These are phyloP conservation scores for Clarias platycephalus DNA, from an alignment of 2,797 vertebrate species.

Conservation along the genomic window DNA sequence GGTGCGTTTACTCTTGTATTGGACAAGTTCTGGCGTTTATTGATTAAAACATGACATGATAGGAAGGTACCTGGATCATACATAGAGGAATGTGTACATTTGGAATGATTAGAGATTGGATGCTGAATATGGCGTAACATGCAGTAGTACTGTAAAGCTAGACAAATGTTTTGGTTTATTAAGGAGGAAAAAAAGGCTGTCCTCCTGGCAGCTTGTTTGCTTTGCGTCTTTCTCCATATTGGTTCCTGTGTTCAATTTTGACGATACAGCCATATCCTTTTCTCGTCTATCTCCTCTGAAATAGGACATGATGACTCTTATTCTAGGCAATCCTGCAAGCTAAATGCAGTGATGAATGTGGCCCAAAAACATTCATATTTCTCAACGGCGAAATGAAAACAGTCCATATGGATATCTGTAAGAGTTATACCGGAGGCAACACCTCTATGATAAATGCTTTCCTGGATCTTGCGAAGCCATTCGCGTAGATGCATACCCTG, in stretches of 20 bases:
- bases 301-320: conserved; percentile 45
- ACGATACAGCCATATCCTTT: background rate
- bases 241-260: conserved; percentile 20
- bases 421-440: background rate
- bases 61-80: background rate
- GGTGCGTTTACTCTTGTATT: conserved; percentile 35
- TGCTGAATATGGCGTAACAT: conserved; percentile 8
- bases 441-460: background rate
- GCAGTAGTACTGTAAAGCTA: background rate
- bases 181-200: background rate
- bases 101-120: background rate
- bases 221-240: background rate
- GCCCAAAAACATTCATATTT: conserved; percentile 3
- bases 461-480: background rate
- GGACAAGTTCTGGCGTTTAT: conserved; percentile 21
- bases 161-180: background rate
- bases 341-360: conserved; percentile 40
- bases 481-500: background rate
- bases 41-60: background rate
- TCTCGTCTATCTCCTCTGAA: conserved; percentile 26
- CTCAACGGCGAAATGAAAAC: conserved; percentile 22
- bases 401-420: background rate
- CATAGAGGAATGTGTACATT: conserved; percentile 26
- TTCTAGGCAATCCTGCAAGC: conserved; percentile 30
- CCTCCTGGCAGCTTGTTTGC: conserved; percentile 8